Percentiles rank a stretch among this genome's conserved stretches.
phyloP scores from a whole-genome alignment of 2,797 vertebrate species.

The Macropus fuliginosus region DNA sequence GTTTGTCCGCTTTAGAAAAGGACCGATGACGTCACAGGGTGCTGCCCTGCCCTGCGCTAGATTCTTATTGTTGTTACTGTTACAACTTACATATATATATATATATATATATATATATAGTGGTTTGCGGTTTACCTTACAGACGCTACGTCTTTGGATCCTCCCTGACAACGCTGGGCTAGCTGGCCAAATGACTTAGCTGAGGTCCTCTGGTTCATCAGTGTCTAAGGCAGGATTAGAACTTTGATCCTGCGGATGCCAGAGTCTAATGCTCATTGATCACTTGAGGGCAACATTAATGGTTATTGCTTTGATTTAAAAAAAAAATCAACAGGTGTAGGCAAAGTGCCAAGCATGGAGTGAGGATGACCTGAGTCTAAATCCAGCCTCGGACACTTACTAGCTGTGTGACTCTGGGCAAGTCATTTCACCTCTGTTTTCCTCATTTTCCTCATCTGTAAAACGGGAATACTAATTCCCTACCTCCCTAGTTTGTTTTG shows the following conservation, averaged over 20 bases:
- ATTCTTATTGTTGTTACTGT: background rate
- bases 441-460: background rate
- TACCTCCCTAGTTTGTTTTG: background rate
- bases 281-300: background rate
- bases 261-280: background rate
- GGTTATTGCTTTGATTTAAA: background rate
- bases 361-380: no score
- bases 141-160: background rate
- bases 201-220: background rate
- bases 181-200: background rate
- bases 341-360: background rate
- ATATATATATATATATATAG: background rate
- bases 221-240: background rate
- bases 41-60: background rate
- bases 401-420: no score
- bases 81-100: background rate
- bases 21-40: background rate
- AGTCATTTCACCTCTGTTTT: background rate
- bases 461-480: background rate
- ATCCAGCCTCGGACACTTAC: background rate
- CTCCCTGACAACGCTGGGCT: background rate
- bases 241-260: background rate
- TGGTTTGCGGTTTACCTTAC: background rate
- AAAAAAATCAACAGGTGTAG: background rate
- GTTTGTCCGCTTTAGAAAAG: background rate